A percentile compares a stretch with the other conserved stretches of the same genome.
Evolutionary conservation across 2,113 vertebrate genomes (phyloP).

Genomic region (Pangasianodon hypophthalmus): DNA sequence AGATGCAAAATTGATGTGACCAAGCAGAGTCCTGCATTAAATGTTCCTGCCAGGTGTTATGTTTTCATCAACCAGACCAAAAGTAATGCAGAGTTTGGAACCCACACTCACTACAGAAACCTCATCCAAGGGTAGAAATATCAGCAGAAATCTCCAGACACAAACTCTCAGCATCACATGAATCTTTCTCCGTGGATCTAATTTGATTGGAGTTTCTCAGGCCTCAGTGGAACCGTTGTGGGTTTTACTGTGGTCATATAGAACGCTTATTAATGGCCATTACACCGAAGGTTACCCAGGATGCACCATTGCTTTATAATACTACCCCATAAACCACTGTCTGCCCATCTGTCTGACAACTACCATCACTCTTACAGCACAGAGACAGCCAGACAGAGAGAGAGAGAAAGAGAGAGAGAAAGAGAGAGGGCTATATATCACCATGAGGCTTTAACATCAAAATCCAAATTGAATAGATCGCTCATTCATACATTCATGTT

Average conservation of each 20-base stretch:
- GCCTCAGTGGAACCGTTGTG: constrained; percentile 15
- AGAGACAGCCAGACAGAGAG: constrained; percentile 29
- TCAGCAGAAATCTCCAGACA: not conserved
- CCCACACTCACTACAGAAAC: not conserved
- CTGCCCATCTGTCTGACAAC: constrained; percentile 44
- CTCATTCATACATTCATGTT: constrained; percentile 40
- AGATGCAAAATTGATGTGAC: not conserved
- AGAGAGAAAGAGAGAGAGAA: constrained; percentile 3
- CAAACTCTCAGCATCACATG: not conserved
- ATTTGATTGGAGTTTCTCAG: not conserved
- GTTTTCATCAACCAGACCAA: not conserved
- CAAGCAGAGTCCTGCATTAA: not conserved
- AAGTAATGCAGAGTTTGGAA: not conserved
- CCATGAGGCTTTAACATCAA: constrained; percentile 29
- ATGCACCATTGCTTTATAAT: constrained; percentile 38
- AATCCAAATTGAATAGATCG: constrained; percentile 25
- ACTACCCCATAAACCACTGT: constrained; percentile 36
- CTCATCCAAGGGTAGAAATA: not conserved
- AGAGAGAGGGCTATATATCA: constrained; percentile 8
- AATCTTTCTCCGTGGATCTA: not conserved
- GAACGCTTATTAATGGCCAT: constrained; percentile 42
- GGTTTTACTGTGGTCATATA: constrained; percentile 46
- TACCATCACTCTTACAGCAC: constrained; percentile 31
- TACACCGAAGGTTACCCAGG: constrained; percentile 50
- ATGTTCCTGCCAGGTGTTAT: no score